phyloP scores from a whole-genome alignment of 30 jellyfish, hydroid and myxozoan species.

The Rhopilema esculentum region DNA sequence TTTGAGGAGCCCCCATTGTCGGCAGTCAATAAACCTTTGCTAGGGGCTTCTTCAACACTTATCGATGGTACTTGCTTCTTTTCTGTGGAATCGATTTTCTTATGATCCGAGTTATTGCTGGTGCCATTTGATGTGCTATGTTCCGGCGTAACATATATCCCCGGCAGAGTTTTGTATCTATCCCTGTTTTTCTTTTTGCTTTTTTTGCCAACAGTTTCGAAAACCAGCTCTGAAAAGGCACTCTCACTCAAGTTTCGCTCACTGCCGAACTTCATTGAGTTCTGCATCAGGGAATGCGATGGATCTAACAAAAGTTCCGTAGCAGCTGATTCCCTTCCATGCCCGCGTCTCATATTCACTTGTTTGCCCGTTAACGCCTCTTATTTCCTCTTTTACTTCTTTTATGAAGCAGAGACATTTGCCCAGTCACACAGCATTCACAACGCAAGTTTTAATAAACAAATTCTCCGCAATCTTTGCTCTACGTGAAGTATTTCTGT shows the following conservation, averaged over 20 bases:
- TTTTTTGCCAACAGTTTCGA: slow-evolving; percentile 51
- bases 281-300: slow-evolving; percentile 23
- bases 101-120: not conserved
- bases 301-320: slow-evolving; percentile 30
- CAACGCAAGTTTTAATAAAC: slow-evolving; percentile 11
- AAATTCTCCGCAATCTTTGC: slow-evolving; percentile 40
- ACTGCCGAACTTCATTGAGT: slow-evolving; percentile 37
- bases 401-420: not conserved
- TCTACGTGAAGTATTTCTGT: slow-evolving; percentile 16
- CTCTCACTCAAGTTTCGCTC: slow-evolving; percentile 36
- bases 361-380: not conserved
- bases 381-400: slow-evolving; percentile 8
- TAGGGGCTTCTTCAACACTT: slow-evolving; percentile 18
- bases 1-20: slow-evolving; percentile 33
- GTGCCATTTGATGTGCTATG: not conserved
- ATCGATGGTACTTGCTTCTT: slow-evolving; percentile 18
- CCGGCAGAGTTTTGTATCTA: slow-evolving; percentile 31
- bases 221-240: slow-evolving; percentile 41
- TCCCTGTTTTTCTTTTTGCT: slow-evolving; percentile 42
- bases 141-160: slow-evolving; percentile 9
- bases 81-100: slow-evolving; percentile 9
- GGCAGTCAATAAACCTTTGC: slow-evolving; percentile 14
- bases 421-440: not conserved
- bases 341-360: slow-evolving; percentile 38
- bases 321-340: slow-evolving; percentile 18